Conservation (phyloP, 2,113 vertebrate species). For the Anguilla rostrata region DNA sequence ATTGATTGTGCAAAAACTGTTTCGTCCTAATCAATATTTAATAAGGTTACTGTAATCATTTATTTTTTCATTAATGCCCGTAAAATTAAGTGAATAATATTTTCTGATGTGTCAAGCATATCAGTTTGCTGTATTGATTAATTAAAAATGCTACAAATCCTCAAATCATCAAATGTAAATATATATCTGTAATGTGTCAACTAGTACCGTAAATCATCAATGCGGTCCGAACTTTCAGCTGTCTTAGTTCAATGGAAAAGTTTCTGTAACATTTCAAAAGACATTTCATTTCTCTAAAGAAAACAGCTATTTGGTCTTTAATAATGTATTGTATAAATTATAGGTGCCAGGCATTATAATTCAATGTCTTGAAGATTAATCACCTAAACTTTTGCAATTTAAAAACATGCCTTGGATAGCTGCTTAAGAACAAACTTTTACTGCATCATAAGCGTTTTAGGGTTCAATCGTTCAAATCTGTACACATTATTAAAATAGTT, state of each 20-base stretch:
- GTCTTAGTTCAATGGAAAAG: not conserved
- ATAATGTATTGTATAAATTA: conserved; percentile 42
- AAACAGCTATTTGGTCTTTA: conserved; percentile 29
- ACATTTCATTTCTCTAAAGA: not conserved
- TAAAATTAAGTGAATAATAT: no score
- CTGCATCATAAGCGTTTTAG: conserved; percentile 22
- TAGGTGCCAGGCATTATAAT: conserved; percentile 39
- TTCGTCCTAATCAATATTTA: no score
- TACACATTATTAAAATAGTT: conserved; percentile 36
- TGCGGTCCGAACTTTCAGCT: not conserved
- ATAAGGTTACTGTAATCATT: no score
- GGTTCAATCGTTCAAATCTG: conserved; percentile 25
- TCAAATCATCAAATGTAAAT: not conserved
- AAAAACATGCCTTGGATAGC: conserved; percentile 37
- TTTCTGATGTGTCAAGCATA: not conserved
- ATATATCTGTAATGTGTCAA: not conserved
- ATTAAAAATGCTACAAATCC: not conserved
- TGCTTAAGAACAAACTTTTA: conserved; percentile 22
- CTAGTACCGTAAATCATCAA: not conserved
- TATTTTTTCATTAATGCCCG: no score
- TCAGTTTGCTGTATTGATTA: not conserved
- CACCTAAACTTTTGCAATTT: conserved; percentile 39
- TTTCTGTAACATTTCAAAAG: not conserved
- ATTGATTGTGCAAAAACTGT: no score
- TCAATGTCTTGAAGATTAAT: conserved; percentile 59